Conservation (phyloP, 2,797 vertebrate genomes). For the Dicrostonyx torquatus region DNA sequence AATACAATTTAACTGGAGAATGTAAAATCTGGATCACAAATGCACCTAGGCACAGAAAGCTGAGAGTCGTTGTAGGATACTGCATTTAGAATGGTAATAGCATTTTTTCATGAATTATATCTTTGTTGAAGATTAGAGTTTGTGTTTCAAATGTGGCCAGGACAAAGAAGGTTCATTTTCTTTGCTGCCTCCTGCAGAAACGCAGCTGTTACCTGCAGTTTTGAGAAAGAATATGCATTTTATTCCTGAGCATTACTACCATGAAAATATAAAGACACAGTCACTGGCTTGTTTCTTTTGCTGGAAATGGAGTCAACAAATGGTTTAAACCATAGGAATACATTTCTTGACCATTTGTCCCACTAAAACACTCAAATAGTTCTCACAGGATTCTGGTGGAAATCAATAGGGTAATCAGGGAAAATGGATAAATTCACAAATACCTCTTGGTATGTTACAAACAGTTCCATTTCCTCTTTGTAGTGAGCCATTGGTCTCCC, state of each 20-base stretch:
- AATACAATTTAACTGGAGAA: slow-evolving; percentile 9
- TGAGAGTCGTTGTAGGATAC: not conserved
- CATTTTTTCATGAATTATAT: not conserved
- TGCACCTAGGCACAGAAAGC: not conserved
- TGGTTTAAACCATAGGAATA: not conserved
- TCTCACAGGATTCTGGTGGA: not conserved
- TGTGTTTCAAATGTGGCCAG: not conserved
- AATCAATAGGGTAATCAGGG: not conserved
- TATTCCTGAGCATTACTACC: not conserved
- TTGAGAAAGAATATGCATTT: slow-evolving; percentile 23
- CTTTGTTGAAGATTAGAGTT: slow-evolving; percentile 5
- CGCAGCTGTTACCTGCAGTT: not conserved
- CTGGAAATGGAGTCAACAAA: not conserved
- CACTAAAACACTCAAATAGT: not conserved
- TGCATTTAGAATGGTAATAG: not conserved
- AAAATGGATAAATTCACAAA: not conserved
- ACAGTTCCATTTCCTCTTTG: not conserved
- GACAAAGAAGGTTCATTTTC: not conserved
- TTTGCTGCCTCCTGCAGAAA: not conserved
- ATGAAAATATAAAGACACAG: not conserved
- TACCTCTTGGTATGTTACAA: fast-evolving
- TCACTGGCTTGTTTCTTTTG: not conserved
- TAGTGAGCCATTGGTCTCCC: not conserved
- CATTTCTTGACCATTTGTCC: not conserved
- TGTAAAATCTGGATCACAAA: slow-evolving; percentile 17